Conservation (phyloP, 2,113 vertebrate genomes). For the Cervus canadensis region DNA sequence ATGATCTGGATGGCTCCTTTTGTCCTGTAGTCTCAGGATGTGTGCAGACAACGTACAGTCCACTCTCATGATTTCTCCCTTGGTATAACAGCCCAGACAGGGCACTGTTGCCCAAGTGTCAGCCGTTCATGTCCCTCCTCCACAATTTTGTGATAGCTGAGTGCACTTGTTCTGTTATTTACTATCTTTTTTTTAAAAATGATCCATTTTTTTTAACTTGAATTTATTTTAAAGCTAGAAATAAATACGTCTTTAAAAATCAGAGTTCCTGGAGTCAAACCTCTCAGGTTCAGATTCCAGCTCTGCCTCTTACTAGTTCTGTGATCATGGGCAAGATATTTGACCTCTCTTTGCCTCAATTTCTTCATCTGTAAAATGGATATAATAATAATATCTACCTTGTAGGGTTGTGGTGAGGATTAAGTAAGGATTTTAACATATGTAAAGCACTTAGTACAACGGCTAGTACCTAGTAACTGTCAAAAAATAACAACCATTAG, state of each 20-base stretch:
- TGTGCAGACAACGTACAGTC: background rate
- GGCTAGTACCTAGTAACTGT: background rate
- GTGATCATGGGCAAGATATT: background rate
- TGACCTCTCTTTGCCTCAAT: background rate
- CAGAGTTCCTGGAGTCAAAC: background rate
- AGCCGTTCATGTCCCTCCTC: background rate
- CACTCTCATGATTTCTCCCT: background rate
- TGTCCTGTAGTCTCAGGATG: background rate
- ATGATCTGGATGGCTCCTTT: background rate
- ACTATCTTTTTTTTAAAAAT: background rate
- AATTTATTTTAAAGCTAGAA: constrained; percentile 18
- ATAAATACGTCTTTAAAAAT: background rate
- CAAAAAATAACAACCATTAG: background rate
- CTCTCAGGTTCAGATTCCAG: background rate
- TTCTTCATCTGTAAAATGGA: background rate
- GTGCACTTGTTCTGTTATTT: background rate
- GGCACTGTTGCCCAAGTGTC: background rate
- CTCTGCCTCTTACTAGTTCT: background rate
- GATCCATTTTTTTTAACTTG: background rate
- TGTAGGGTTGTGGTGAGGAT: background rate
- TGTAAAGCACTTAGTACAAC: background rate
- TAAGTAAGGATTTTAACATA: background rate
- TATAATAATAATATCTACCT: background rate
- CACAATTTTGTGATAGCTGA: background rate
- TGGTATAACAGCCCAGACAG: background rate